Evolutionary conservation across 2,113 vertebrate genomes (phyloP).

Genomic region (Pitta sordida): DNA sequence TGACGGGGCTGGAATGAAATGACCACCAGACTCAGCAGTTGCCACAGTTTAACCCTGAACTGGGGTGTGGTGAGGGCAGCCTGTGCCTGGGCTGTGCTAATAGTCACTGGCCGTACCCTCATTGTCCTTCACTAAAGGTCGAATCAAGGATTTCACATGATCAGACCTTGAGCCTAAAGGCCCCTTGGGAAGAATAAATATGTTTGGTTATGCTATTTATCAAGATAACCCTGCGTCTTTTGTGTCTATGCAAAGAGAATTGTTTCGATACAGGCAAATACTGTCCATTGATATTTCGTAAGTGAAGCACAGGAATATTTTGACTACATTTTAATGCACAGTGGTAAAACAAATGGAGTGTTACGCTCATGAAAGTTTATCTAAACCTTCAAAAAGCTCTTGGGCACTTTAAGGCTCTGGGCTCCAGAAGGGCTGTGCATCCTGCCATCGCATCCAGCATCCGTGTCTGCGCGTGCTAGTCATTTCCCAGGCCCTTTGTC

Average conservation of each 20-base stretch:
- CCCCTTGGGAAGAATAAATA: not conserved
- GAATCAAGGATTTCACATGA: not conserved
- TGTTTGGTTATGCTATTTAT: not conserved
- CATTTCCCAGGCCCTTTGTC: slow-evolving; percentile 57
- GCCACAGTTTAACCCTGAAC: accelerated
- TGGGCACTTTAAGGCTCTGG: accelerated
- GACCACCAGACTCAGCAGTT: not conserved
- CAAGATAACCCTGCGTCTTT: not conserved
- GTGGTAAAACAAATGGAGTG: not conserved
- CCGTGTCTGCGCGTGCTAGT: slow-evolving; percentile 35
- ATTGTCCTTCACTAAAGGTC: not conserved
- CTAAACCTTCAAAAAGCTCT: not conserved
- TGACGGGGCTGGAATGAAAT: not conserved
- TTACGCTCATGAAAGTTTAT: not conserved
- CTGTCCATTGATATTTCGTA: not conserved
- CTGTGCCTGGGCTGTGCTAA: not conserved
- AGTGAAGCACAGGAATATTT: not conserved
- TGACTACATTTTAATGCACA: not conserved
- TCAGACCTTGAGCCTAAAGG: not conserved
- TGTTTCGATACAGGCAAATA: not conserved
- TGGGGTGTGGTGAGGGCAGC: not conserved
- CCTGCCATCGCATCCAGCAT: not conserved
- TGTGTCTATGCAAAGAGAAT: not conserved
- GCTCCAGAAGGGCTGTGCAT: not conserved
- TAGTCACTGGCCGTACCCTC: accelerated